These are phyloP conservation scores for Acleris emargana DNA, from an alignment of 2,888 invertebrate species.

Conservation along the genomic window DNA sequence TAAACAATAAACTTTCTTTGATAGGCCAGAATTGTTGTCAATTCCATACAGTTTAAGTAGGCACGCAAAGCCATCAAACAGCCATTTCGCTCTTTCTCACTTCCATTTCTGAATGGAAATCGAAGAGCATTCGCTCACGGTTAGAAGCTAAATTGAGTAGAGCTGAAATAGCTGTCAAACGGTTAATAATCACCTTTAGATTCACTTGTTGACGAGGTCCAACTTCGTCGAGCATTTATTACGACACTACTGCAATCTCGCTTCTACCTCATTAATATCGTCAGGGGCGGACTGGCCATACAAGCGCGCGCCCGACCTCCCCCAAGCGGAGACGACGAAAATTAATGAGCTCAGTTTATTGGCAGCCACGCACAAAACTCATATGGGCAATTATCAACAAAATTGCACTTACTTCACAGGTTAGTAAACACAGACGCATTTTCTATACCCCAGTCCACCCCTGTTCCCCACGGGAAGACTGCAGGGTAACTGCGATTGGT, in stretches of 20 bases:
- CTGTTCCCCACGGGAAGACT: constrained; percentile 82
- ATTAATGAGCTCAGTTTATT: constrained; percentile 84
- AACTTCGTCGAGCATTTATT: constrained; percentile 73
- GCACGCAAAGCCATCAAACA: constrained; percentile 33
- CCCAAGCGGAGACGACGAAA: constrained; percentile 83
- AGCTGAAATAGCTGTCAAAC: constrained; percentile 53
- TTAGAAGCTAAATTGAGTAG: constrained; percentile 18
- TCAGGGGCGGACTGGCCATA: constrained; percentile 85
- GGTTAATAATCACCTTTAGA: constrained; percentile 73
- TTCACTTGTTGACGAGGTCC: constrained; percentile 72
- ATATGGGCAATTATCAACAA: constrained; percentile 84
- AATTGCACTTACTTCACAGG: constrained; percentile 84
- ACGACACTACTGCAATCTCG: constrained; percentile 80
- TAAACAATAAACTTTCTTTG: neutral
- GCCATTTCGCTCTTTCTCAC: constrained; percentile 31
- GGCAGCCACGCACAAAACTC: constrained; percentile 84
- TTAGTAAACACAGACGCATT: constrained; percentile 81
- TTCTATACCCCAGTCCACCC: constrained; percentile 82
- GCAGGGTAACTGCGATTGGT: constrained; percentile 79
- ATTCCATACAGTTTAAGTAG: constrained; percentile 34
- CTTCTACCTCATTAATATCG: constrained; percentile 84
- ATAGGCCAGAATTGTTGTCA: constrained; percentile 25
- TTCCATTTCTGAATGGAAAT: neutral
- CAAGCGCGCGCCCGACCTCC: constrained; percentile 83
- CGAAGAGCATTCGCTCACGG: neutral